A percentile compares a stretch with the other conserved stretches of the same genome.
These are phyloP conservation scores for Limnodromus scolopaceus DNA, from an alignment of 2,797 vertebrate species.

Conservation along the genomic window DNA sequence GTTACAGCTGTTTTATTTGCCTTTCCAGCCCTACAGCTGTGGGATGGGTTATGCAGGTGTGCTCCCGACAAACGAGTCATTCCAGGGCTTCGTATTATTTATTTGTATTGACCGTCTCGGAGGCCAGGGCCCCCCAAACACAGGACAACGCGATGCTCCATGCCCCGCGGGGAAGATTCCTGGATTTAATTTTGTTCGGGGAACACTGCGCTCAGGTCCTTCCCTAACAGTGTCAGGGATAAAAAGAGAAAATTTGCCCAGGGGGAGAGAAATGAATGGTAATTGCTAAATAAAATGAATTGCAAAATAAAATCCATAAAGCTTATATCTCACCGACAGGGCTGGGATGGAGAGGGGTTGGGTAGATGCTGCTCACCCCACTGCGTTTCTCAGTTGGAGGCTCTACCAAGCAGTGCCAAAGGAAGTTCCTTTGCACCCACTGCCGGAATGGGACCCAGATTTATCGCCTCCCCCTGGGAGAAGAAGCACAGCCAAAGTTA, in stretches of 20 bases:
- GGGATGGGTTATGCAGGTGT: constrained; percentile 64
- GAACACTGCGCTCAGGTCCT: not conserved
- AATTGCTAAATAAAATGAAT: not conserved
- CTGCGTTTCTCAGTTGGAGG: rapidly evolving
- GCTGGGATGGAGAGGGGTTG: not conserved
- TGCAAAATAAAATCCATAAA: not conserved
- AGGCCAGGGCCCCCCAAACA: not conserved
- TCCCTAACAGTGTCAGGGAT: too few relatives aligned
- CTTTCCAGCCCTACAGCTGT: constrained; percentile 50
- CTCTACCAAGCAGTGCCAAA: not conserved
- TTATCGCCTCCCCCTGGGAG: not conserved
- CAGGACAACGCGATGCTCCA: rapidly evolving
- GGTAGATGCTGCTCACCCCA: not conserved
- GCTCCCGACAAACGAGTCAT: not conserved
- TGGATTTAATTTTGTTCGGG: not conserved
- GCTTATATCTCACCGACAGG: rapidly evolving
- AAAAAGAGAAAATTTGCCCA: not conserved
- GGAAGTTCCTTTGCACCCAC: not conserved
- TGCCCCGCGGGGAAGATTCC: not conserved
- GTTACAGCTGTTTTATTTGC: constrained; percentile 66
- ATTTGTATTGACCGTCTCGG: constrained; percentile 4
- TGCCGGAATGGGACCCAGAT: not conserved
- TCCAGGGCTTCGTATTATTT: constrained; percentile 10
- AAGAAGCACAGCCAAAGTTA: not conserved
- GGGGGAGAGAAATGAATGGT: not conserved